Evolutionary conservation across 2,113 vertebrate species (phyloP).

Genomic region (Chelonoidis abingdonii): DNA sequence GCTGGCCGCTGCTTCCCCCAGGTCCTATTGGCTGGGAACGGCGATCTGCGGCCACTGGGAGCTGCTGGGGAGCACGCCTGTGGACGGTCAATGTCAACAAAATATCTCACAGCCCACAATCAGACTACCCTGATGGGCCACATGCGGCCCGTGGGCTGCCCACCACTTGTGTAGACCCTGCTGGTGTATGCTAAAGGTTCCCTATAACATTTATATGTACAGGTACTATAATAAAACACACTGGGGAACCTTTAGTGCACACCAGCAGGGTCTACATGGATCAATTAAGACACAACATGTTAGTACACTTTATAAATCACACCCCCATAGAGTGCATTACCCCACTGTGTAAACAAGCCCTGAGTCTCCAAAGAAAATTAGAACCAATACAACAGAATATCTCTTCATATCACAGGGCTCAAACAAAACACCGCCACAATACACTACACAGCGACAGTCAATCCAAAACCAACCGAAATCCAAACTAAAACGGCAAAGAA

Average conservation of each 20-base stretch:
- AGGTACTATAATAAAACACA: not conserved
- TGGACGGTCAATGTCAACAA: no score
- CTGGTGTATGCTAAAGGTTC: not conserved
- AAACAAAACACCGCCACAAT: not conserved
- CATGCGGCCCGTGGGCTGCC: no score
- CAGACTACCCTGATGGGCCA: no score
- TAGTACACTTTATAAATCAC: no score
- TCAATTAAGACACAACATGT: not conserved
- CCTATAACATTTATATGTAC: not conserved
- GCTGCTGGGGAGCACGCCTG: no score
- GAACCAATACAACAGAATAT: fast-evolving
- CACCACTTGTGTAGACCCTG: not conserved
- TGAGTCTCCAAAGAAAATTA: not conserved
- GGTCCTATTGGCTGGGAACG: no score
- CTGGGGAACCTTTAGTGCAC: no score
- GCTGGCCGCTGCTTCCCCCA: no score
- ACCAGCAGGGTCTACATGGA: not conserved
- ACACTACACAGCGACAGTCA: not conserved
- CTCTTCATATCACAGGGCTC: fast-evolving
- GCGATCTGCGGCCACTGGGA: no score
- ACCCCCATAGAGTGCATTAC: no score
- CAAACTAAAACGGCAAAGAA: not conserved
- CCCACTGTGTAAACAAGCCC: no score
- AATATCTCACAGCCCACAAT: no score
- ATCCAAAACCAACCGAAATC: not conserved